These are phyloP conservation scores for Nyctibius bracteatus DNA, from an alignment of 2,113 vertebrate genomes.

Conservation along the genomic window DNA sequence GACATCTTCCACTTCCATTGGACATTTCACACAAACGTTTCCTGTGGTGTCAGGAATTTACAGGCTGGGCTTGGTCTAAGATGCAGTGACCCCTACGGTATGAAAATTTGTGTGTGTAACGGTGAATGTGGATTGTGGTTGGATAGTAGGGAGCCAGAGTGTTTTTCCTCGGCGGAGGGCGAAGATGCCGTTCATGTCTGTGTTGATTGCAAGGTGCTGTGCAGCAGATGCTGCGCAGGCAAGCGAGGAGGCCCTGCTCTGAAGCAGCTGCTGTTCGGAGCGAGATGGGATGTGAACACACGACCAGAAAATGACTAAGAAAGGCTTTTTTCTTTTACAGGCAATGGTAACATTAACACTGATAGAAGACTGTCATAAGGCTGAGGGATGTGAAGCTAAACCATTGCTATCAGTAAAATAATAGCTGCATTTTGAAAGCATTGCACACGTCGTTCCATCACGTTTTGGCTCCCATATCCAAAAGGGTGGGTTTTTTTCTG, in stretches of 20 bases:
- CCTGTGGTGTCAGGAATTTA: background rate
- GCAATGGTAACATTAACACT: background rate
- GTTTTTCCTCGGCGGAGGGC: background rate
- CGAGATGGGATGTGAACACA: background rate
- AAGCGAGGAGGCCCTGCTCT: background rate
- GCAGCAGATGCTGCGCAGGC: background rate
- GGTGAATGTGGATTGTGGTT: background rate
- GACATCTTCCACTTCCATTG: background rate
- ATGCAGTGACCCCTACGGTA: background rate
- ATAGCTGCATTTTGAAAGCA: background rate
- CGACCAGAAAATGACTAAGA: rapidly evolving
- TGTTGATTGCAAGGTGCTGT: background rate
- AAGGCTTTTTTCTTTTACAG: background rate
- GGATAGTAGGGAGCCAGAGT: background rate
- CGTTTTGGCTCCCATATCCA: background rate
- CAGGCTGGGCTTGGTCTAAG: background rate
- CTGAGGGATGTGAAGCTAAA: background rate
- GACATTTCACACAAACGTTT: background rate
- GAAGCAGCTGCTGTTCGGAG: background rate
- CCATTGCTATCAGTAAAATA: background rate
- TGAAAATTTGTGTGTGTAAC: background rate
- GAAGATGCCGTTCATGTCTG: background rate
- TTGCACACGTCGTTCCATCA: background rate
- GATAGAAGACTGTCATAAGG: background rate
- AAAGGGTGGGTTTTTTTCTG: background rate